Percentiles rank a stretch among this genome's conserved stretches.
Conservation (phyloP, 1,140 invertebrate species). For the Pissodes strobi region DNA sequence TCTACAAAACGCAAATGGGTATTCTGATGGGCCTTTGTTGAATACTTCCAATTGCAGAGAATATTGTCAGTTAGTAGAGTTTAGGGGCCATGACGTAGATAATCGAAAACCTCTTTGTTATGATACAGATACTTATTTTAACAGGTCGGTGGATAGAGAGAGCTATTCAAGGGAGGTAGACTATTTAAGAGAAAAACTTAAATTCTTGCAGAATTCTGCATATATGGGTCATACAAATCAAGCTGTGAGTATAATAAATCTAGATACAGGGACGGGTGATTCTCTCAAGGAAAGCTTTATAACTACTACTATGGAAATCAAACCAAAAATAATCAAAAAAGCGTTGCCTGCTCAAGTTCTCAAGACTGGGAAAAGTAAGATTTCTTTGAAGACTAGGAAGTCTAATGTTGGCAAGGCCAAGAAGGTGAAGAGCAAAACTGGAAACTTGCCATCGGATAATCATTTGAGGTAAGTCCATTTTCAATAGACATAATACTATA, state of each 20-base stretch:
- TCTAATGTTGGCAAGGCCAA: constrained; percentile 17
- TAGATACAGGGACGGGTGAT: constrained; percentile 17
- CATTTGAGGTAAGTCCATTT: no score
- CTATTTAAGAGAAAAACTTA: constrained; percentile 41
- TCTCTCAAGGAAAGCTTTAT: constrained; percentile 10
- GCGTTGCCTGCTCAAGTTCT: not conserved
- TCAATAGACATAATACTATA: no score
- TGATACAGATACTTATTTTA: constrained; percentile 53
- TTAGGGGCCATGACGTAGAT: constrained; percentile 30
- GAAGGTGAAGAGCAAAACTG: constrained; percentile 27
- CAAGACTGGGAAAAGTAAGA: constrained; percentile 26
- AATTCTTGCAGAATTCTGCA: constrained; percentile 32
- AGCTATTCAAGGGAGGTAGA: constrained; percentile 48
- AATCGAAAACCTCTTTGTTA: constrained; percentile 33
- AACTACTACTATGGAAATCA: constrained; percentile 22
- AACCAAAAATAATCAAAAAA: constrained; percentile 17
- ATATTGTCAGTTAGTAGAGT: constrained; percentile 30
- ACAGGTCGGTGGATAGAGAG: constrained; percentile 44
- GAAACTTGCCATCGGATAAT: not conserved
- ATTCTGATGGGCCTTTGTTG: not conserved
- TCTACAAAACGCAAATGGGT: constrained; percentile 14
- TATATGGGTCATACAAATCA: constrained; percentile 17
- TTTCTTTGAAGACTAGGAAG: constrained; percentile 38
- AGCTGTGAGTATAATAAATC: constrained; percentile 21
- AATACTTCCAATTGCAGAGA: constrained; percentile 21